A percentile compares a stretch with the other conserved stretches of the same genome.
These are phyloP conservation scores for Palaemon carinicauda DNA, from an alignment of 1,140 invertebrate genomes.

Conservation along the genomic window DNA sequence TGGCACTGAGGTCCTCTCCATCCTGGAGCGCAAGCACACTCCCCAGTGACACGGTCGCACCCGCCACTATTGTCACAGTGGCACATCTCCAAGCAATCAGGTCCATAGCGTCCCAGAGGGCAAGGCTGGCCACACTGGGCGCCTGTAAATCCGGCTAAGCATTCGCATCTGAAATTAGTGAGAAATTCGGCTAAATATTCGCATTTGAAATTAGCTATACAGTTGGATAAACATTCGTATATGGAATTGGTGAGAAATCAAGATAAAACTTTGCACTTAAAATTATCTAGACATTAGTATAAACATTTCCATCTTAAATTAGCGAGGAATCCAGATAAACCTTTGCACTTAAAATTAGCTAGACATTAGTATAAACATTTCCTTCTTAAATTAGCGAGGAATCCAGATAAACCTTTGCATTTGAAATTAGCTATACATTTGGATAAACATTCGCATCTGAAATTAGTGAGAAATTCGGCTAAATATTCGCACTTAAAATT, in stretches of 20 bases:
- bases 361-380: too few species aligned
- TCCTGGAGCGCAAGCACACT: constrained; percentile 78
- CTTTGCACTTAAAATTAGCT: too few species aligned
- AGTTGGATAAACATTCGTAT: too few species aligned
- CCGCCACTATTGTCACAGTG: constrained; percentile 76
- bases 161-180: constrained; percentile 15
- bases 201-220: too few species aligned
- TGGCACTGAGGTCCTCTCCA: constrained; percentile 77
- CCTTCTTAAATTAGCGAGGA: too few species aligned
- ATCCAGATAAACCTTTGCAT: too few species aligned
- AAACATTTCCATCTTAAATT: too few species aligned
- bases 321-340: too few species aligned
- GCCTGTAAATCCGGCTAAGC: constrained; percentile 82
- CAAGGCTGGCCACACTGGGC: constrained; percentile 73
- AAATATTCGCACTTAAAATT: too few species aligned
- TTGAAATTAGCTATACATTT: constrained; percentile 93
- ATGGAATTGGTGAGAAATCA: too few species aligned
- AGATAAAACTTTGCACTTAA: too few species aligned
- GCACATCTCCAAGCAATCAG: constrained; percentile 75
- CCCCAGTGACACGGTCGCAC: constrained; percentile 79
- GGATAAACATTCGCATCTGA: constrained; percentile 64
- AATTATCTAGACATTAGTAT: too few species aligned
- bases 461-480: background rate
- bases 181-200: background rate
- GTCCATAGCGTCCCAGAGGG: constrained; percentile 71